Conservation (phyloP, 1,140 invertebrate species). For the Steinernema feltiae region DNA sequence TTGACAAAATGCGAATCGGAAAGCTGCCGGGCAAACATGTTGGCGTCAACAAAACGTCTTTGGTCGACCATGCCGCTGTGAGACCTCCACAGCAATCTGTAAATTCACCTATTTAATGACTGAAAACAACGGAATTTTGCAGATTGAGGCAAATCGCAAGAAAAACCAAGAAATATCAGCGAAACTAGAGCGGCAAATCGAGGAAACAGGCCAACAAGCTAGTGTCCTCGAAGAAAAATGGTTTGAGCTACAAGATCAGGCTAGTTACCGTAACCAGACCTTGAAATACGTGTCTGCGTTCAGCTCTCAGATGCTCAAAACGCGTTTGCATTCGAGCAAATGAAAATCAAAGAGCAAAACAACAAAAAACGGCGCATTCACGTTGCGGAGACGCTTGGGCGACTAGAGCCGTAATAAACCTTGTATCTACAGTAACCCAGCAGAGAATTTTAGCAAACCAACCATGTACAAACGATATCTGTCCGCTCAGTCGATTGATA, state of each 20-base stretch:
- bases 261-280: background rate
- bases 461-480: slow-evolving; percentile 1
- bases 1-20: background rate
- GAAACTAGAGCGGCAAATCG: background rate
- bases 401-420: background rate
- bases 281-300: background rate
- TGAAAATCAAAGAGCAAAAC: background rate
- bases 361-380: background rate
- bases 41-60: background rate
- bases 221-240: background rate
- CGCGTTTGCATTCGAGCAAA: background rate
- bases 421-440: background rate
- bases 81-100: background rate
- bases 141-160: background rate
- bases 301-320: background rate
- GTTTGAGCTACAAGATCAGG: background rate
- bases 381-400: background rate
- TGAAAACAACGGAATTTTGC: background rate
- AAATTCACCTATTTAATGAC: background rate
- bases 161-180: background rate
- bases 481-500: background rate
- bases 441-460: background rate
- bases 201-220: background rate
- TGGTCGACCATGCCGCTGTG: background rate
- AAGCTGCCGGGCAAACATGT: background rate